Base-by-base conservation (phyloP, 30 jellyfish, hydroid and myxozoan species). In the Pelagia noctiluca region DNA sequence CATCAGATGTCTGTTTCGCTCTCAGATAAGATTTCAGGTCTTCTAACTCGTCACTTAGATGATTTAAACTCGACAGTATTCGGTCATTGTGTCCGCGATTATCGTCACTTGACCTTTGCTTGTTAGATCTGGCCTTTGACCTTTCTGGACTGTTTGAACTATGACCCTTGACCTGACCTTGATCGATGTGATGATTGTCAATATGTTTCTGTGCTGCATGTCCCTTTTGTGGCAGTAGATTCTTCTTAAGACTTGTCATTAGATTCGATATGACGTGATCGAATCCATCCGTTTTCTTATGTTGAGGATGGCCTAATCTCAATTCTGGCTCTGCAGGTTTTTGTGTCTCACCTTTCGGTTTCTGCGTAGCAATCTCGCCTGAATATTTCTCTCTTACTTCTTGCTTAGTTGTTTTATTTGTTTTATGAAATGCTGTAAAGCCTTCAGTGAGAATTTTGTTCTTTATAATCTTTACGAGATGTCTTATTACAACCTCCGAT, bases 1-100 rank as follows among this genome's bases (percentile, higher is more conserved):
- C 23, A 28, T n/a, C 31, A 18, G 64, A n/a, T 42, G 68, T 26
- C 35, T 63, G 24, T 73, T 30, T 18, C 32, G 34, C 18, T 49
- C 76, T 31, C 37, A 82, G 37, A 34, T 68, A 32, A 10, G 61
- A 18, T 60, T 82, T 82, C 26, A 82, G 54, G 50, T 82, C 53
- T 12, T 82, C 92, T 2, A 82, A 66, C 64, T 82, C 92, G n/a
- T 29, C 46, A 63, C 92, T 82, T 12, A 82, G 35, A n/a, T 52
- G 75, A 70, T 82, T 52, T 46, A 82, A 71, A 54, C 92, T 82
- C 50, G 71, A 32, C 0, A 82, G 62, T 76, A 82, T 82, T 57
- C 92, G 69, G 28, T 57, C 35, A 21, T 83, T 72, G 37, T 70
- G 74, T 49, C 50, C 42, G 16, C 25, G 50, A 50, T 82, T 80